Conservation (phyloP, 2,797 vertebrate genomes). For the Trematomus bernacchii region DNA sequence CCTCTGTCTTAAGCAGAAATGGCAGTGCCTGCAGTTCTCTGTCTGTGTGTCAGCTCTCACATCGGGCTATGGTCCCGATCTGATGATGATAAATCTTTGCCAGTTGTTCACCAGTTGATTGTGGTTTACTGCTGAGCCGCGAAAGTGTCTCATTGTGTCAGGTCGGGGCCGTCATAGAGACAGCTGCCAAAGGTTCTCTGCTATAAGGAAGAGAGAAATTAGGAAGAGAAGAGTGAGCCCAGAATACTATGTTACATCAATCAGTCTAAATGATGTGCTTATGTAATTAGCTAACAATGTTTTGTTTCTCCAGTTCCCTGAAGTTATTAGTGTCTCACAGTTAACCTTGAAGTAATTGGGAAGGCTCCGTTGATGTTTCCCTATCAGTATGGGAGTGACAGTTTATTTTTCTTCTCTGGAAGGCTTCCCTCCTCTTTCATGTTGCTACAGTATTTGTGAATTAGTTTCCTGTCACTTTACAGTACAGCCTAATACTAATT, state of each 20-base stretch:
- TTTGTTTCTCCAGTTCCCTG: conserved; percentile 82
- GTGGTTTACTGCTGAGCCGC: conserved; percentile 76
- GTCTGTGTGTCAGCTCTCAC: conserved; percentile 69
- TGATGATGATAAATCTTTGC: conserved; percentile 81
- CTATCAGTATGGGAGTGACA: conserved; percentile 76
- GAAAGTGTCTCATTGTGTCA: conserved; percentile 75
- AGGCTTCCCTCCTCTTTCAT: conserved; percentile 82
- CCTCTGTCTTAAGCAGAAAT: conserved; percentile 68
- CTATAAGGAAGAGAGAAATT: conserved; percentile 71
- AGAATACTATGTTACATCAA: conserved; percentile 82
- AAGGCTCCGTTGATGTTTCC: conserved; percentile 74
- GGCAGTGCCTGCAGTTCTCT: conserved; percentile 64
- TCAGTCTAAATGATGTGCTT: conserved; percentile 85
- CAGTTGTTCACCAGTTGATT: conserved; percentile 82
- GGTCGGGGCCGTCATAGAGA: conserved; percentile 70
- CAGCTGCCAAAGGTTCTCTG: conserved; percentile 73
- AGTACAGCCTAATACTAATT: conserved; percentile 81
- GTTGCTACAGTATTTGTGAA: conserved; percentile 82
- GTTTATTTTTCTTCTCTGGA: conserved; percentile 77
- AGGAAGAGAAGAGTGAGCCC: conserved; percentile 46
- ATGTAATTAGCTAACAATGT: conserved; percentile 86
- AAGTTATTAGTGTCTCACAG: conserved; percentile 83
- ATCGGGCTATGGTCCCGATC: conserved; percentile 61
- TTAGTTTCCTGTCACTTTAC: conserved; percentile 81
- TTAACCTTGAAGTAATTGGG: conserved; percentile 86